phyloP scores from a whole-genome alignment of 1,140 invertebrate genomes.

The Choristoneura fumiferana region DNA sequence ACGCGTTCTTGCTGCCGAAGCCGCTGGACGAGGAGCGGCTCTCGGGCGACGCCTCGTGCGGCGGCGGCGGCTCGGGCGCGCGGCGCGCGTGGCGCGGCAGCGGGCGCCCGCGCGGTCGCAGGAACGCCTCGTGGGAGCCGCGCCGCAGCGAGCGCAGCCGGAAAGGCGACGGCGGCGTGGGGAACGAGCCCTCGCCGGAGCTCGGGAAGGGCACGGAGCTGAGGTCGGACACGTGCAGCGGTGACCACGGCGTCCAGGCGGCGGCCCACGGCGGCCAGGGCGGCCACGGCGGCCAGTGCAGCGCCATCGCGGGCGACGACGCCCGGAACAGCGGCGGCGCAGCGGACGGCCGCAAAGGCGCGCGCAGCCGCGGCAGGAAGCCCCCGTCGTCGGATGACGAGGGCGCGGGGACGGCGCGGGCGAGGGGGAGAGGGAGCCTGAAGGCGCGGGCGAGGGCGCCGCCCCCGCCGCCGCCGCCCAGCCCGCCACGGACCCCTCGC shows the following conservation, averaged over 20 bases:
- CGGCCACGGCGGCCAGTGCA: constrained; percentile 79
- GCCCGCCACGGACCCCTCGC: constrained; percentile 53
- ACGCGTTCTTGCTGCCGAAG: constrained; percentile 95
- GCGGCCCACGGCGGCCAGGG: constrained; percentile 82
- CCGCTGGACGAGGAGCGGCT: constrained; percentile 92
- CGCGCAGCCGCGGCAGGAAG: constrained; percentile 82
- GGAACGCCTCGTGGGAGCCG: constrained; percentile 80
- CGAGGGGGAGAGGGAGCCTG: constrained; percentile 84
- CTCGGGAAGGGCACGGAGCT: constrained; percentile 91
- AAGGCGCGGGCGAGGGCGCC: constrained; percentile 29
- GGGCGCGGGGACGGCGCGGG: constrained; percentile 80
- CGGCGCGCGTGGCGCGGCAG: constrained; percentile 74
- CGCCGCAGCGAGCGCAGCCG: constrained; percentile 74
- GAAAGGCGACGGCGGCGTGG: constrained; percentile 83
- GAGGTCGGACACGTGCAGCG: constrained; percentile 89
- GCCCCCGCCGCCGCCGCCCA: too few species aligned
- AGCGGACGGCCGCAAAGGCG: constrained; percentile 83
- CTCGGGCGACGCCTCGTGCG: constrained; percentile 89
- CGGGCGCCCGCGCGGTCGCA: constrained; percentile 38
- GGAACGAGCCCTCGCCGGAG: constrained; percentile 88
- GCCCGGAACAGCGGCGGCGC: constrained; percentile 80
- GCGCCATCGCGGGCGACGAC: constrained; percentile 65
- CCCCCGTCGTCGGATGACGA: constrained; percentile 89
- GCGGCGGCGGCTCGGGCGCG: constrained; percentile 81
- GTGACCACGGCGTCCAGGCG: constrained; percentile 82